These are phyloP conservation scores for Pseudonaja textilis DNA, from an alignment of 2,113 vertebrate genomes.

Conservation along the genomic window DNA sequence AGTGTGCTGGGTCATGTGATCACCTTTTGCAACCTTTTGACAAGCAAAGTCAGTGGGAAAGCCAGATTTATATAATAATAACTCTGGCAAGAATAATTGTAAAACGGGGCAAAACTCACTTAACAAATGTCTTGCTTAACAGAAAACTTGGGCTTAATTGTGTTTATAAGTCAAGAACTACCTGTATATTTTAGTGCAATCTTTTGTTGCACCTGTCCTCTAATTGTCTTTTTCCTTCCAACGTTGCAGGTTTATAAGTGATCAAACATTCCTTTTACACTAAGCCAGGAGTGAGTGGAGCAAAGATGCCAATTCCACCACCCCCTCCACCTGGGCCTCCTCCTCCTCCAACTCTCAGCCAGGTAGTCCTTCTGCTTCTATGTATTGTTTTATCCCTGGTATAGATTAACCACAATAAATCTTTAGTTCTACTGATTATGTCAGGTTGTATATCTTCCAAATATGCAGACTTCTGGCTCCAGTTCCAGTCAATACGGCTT, in stretches of 20 bases:
- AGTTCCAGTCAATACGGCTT: neutral
- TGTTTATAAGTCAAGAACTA: neutral
- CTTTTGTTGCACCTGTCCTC: neutral
- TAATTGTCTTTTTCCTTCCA: constrained; percentile 29
- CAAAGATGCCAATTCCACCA: constrained; percentile 91
- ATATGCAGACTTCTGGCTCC: neutral
- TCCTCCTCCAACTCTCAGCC: constrained; percentile 83
- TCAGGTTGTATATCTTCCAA: neutral
- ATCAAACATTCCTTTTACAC: constrained; percentile 57
- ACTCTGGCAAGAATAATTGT: neutral
- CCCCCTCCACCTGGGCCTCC: constrained; percentile 86
- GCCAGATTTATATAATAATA: neutral
- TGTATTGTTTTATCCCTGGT: neutral
- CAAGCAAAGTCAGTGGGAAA: neutral
- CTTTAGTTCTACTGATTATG: neutral
- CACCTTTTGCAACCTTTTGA: neutral
- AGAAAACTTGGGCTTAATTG: neutral
- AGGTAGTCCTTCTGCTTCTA: constrained; percentile 68
- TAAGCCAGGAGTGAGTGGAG: constrained; percentile 55
- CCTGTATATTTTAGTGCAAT: neutral
- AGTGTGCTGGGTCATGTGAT: neutral
- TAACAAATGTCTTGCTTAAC: neutral
- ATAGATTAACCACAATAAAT: neutral
- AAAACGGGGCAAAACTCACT: neutral
- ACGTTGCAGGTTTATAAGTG: constrained; percentile 72